A percentile compares a stretch with the other conserved stretches of the same genome.
Conservation (phyloP, 1,140 invertebrate species). For the Trichonephila inaurata region DNA sequence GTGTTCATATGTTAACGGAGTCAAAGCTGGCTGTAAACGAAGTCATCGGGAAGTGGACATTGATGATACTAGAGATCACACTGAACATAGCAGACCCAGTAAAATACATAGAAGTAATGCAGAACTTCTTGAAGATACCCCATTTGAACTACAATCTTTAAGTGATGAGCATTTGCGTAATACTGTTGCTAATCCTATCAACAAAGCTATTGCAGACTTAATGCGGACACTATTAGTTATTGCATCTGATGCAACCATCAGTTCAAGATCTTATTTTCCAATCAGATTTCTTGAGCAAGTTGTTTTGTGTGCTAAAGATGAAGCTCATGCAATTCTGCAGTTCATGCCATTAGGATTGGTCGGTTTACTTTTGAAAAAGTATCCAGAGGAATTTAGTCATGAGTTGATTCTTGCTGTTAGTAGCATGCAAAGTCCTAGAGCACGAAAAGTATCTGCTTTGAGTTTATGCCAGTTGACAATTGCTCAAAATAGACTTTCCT, state of each 20-base stretch:
- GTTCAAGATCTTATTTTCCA: conserved; percentile 92
- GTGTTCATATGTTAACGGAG: conserved; percentile 54
- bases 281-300: conserved; percentile 90
- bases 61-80: conserved; percentile 78
- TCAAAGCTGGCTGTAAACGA: conserved; percentile 79
- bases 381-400: conserved; percentile 80
- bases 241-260: conserved; percentile 88
- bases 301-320: conserved; percentile 87
- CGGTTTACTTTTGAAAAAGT: conserved; percentile 79
- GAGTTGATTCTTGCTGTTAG: conserved; percentile 80
- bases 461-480: conserved; percentile 79
- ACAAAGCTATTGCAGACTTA: conserved; percentile 83
- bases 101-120: conserved; percentile 75
- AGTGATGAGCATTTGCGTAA: conserved; percentile 76
- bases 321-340: conserved; percentile 88
- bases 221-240: conserved; percentile 88
- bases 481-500: conserved; percentile 58
- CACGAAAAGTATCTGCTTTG: conserved; percentile 80
- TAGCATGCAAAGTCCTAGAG: conserved; percentile 79
- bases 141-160: conserved; percentile 75
- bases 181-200: conserved; percentile 80
- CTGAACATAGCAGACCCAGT: conserved; percentile 61
- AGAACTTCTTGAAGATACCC: conserved; percentile 78
- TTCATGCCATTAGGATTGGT: conserved; percentile 86
- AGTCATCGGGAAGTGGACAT: conserved; percentile 80